Percentiles rank a stretch among this genome's conserved stretches.
phyloP scores from a whole-genome alignment of 2,797 vertebrate genomes.

The Nyctalus aviator region DNA sequence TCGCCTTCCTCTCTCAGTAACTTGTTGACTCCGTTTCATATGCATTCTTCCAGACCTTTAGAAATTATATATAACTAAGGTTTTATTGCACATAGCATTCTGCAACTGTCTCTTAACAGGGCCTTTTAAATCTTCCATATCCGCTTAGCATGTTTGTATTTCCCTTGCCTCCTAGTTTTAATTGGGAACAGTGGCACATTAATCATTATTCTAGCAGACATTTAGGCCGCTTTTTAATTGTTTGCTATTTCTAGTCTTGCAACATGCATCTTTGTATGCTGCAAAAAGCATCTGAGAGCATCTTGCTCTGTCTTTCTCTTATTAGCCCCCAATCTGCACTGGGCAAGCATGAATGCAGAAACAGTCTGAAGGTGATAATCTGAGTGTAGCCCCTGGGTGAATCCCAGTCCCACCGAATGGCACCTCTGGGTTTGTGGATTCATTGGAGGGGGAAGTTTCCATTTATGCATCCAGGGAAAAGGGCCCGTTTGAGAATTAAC shows the following conservation, averaged over 20 bases:
- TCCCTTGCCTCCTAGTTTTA: background rate
- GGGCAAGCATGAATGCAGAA: background rate
- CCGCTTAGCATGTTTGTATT: background rate
- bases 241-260: background rate
- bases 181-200: too few species aligned
- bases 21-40: background rate
- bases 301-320: background rate
- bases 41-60: background rate
- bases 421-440: background rate
- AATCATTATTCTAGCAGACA: background rate
- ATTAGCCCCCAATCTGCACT: background rate
- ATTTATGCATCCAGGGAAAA: background rate
- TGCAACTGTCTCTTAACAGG: background rate
- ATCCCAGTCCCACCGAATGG: background rate
- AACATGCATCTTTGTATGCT: background rate
- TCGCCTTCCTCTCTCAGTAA: background rate
- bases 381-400: background rate
- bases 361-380: background rate
- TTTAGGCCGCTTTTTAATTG: background rate
- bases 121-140: background rate
- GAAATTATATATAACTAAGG: background rate
- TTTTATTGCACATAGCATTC: background rate
- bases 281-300: background rate
- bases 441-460: background rate
- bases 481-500: background rate